These are phyloP conservation scores for Meghimatium bilineatum DNA, from an alignment of 2,888 invertebrate species.

Conservation along the genomic window DNA sequence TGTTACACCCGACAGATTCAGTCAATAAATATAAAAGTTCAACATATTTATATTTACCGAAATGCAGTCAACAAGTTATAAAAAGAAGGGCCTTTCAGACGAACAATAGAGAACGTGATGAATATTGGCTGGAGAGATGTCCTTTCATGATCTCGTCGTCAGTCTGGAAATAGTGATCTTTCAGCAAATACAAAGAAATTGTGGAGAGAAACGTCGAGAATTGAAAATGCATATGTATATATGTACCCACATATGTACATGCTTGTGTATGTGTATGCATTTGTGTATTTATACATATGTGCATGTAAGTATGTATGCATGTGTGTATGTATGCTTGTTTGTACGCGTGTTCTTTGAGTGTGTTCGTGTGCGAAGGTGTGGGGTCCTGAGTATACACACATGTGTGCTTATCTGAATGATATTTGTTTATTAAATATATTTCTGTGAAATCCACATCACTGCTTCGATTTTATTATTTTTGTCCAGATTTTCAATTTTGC, in stretches of 20 bases:
- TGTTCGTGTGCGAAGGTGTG: no score
- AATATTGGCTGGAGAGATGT: neutral
- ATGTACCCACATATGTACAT: neutral
- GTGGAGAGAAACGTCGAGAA: neutral
- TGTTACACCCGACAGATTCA: neutral
- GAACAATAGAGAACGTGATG: neutral
- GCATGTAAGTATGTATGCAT: neutral
- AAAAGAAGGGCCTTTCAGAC: neutral
- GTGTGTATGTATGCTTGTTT: neutral
- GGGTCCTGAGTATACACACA: no score
- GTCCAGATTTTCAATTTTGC: no score
- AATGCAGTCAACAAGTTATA: neutral
- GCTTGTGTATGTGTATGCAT: neutral
- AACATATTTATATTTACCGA: neutral
- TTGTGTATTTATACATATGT: neutral
- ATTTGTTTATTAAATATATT: no score
- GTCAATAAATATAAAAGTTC: constrained; percentile 13
- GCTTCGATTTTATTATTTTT: no score
- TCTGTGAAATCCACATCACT: no score
- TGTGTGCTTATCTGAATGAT: neutral
- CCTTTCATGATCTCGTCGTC: neutral
- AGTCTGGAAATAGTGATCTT: neutral
- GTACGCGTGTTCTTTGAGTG: neutral
- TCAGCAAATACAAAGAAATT: neutral
- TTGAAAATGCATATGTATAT: neutral